Conservation (phyloP, 2,888 invertebrate genomes). For the Dioctria linearis region DNA sequence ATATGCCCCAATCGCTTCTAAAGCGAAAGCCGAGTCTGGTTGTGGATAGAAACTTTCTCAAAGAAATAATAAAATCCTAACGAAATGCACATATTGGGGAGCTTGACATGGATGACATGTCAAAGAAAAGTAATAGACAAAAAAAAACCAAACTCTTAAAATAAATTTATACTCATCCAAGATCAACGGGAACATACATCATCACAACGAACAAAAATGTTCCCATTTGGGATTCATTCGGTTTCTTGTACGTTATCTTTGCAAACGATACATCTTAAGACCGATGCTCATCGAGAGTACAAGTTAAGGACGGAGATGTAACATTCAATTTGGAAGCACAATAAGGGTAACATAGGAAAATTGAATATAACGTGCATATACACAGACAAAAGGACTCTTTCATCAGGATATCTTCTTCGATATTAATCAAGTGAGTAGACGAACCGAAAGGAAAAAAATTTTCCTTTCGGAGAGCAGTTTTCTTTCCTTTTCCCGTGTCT, state of each 20-base stretch:
- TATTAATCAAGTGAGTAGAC: conserved; percentile 51
- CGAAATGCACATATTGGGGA: conserved; percentile 5
- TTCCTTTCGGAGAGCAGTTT: conserved; percentile 4
- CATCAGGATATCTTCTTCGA: conserved; percentile 35
- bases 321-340: conserved; percentile 47
- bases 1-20: too few relatives aligned
- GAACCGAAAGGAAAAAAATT: conserved; percentile 38
- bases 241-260: conserved; percentile 1
- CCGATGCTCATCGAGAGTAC: conserved; percentile 23
- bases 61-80: too few relatives aligned
- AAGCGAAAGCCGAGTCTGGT: too few relatives aligned
- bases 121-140: conserved; percentile 26
- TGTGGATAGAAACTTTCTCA: not conserved
- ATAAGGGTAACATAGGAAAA: conserved; percentile 31
- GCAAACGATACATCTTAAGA: conserved; percentile 18
- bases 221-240: conserved; percentile 35
- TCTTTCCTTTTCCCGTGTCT: not conserved
- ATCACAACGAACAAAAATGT: conserved; percentile 12
- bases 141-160: conserved; percentile 24
- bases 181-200: conserved; percentile 37
- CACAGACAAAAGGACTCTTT: conserved; percentile 47
- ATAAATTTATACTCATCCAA: conserved; percentile 41
- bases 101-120: conserved; percentile 36
- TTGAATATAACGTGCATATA: conserved; percentile 42
- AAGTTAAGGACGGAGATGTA: conserved; percentile 15